Conservation (phyloP, 2,888 invertebrate species). For the Protophormia terraenovae region DNA sequence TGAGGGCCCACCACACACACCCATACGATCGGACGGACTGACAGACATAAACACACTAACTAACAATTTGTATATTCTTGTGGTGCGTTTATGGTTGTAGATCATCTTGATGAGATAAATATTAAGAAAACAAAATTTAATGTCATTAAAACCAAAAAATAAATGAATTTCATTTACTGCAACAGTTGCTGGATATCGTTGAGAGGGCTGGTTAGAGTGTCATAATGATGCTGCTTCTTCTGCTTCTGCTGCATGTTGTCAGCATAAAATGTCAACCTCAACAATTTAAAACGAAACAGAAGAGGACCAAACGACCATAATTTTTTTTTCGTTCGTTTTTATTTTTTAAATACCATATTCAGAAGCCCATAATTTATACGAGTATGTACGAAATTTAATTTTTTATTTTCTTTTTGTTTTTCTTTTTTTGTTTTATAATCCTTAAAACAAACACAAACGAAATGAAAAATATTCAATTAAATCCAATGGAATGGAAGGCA, state of each 20-base stretch:
- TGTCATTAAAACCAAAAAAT: conserved; percentile 46
- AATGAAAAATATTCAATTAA: conserved; percentile 6
- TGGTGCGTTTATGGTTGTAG: conserved; percentile 42
- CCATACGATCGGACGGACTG: neutral
- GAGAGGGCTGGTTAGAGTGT: conserved; percentile 28
- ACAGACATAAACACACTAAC: neutral
- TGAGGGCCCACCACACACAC: neutral
- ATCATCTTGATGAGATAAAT: conserved; percentile 65
- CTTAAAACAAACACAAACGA: conserved; percentile 62
- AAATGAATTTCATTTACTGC: conserved; percentile 37
- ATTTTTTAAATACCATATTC: conserved; percentile 12
- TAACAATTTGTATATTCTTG: conserved; percentile 29
- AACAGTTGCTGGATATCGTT: conserved; percentile 57
- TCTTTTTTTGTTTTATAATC: conserved; percentile 58
- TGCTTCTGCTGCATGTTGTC: conserved; percentile 50
- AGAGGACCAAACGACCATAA: conserved; percentile 35
- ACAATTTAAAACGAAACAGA: conserved; percentile 44
- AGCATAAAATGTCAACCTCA: conserved; percentile 59
- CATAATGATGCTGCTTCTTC: conserved; percentile 15
- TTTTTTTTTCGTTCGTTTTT: conserved; percentile 4
- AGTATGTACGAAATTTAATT: conserved; percentile 37
- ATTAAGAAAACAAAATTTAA: conserved; percentile 63
- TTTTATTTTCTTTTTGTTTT: conserved; percentile 29
- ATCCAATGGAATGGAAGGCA: conserved; percentile 25
- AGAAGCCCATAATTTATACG: conserved; percentile 53